A percentile compares a stretch with the other conserved stretches of the same genome.
Evolutionary conservation across 1,140 invertebrate genomes (phyloP).

Genomic region (Wiebesia pumilae): DNA sequence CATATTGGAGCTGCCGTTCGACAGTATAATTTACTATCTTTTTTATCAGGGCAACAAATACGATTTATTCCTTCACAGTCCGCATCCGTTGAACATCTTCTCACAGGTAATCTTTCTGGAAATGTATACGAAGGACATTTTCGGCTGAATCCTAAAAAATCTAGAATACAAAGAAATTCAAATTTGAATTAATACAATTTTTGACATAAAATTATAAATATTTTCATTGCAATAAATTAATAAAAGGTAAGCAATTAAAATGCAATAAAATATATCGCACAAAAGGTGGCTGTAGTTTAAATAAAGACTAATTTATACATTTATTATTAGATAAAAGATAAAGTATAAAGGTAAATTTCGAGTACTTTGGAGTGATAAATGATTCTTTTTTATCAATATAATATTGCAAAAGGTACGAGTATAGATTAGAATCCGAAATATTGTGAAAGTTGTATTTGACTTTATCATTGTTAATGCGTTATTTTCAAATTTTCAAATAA

Average conservation of each 20-base stretch:
- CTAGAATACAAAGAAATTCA: slow-evolving; percentile 31
- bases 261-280: too few relatives aligned
- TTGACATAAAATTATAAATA: slow-evolving; percentile 11
- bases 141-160: slow-evolving; percentile 77
- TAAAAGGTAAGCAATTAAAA: background rate
- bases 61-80: slow-evolving; percentile 80
- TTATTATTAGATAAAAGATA: too few relatives aligned
- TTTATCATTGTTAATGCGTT: too few relatives aligned
- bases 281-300: too few relatives aligned
- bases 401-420: too few relatives aligned
- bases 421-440: too few relatives aligned
- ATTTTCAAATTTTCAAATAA: too few relatives aligned
- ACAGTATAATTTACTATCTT: slow-evolving; percentile 77
- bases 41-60: slow-evolving; percentile 81
- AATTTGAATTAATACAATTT: background rate
- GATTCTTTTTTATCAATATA: too few relatives aligned
- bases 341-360: too few relatives aligned
- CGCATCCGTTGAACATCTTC: slow-evolving; percentile 79
- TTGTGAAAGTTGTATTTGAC: too few relatives aligned
- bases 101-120: slow-evolving; percentile 80
- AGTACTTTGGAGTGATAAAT: too few relatives aligned
- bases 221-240: background rate
- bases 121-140: slow-evolving; percentile 80
- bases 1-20: slow-evolving; percentile 79
- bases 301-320: too few relatives aligned